phyloP scores from a whole-genome alignment of 2,797 vertebrate species.

The Glyptemys insculpta region DNA sequence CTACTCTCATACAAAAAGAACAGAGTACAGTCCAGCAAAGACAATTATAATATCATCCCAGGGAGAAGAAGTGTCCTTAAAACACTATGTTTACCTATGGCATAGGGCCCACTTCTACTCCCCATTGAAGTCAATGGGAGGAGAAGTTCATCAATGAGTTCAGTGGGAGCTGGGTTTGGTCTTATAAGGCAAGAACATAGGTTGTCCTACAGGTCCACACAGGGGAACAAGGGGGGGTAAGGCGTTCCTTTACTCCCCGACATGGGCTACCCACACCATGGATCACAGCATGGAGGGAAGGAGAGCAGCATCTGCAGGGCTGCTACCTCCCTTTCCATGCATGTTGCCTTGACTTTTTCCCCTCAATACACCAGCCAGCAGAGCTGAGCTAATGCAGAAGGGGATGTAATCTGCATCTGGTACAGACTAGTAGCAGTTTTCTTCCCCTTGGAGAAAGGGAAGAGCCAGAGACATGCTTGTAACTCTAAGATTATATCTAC shows the following conservation, averaged over 20 bases:
- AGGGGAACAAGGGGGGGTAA: neutral
- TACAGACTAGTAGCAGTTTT: neutral
- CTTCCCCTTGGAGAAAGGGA: neutral
- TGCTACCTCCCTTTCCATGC: neutral
- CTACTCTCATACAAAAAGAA: neutral
- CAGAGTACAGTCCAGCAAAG: neutral
- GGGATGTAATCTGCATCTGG: neutral
- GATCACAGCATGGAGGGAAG: neutral
- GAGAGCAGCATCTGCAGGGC: rapidly evolving
- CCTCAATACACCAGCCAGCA: neutral
- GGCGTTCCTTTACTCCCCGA: neutral
- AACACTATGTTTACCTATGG: neutral
- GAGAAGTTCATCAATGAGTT: neutral
- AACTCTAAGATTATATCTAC: neutral
- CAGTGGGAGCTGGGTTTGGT: neutral
- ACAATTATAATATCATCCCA: neutral
- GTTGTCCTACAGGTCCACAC: neutral
- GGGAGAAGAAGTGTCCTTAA: neutral
- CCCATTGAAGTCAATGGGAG: neutral
- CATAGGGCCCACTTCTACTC: neutral
- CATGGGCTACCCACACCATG: neutral
- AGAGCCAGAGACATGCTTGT: neutral
- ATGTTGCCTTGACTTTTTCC: neutral
- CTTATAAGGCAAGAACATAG: neutral
- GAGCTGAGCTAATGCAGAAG: rapidly evolving